These are phyloP conservation scores for Trachops cirrhosus DNA, from an alignment of 2,797 vertebrate species.

Conservation along the genomic window DNA sequence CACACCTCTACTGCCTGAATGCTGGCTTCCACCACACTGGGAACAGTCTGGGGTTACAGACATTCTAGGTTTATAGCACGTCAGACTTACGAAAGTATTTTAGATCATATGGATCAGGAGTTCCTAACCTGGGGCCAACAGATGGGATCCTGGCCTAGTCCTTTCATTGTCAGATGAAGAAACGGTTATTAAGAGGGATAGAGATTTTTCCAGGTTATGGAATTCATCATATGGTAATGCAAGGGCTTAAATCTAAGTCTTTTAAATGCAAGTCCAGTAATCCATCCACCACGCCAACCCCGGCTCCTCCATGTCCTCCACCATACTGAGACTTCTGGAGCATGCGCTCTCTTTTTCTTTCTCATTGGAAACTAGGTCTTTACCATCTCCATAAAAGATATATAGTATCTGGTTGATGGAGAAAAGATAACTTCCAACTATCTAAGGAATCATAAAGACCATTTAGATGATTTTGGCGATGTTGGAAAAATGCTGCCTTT, in stretches of 20 bases:
- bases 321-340: background rate
- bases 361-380: background rate
- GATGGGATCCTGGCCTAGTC: background rate
- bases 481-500: background rate
- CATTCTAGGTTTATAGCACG: background rate
- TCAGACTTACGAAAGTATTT: constrained; percentile 10
- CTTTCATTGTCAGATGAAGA: constrained; percentile 7
- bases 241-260: background rate
- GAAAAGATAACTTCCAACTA: background rate
- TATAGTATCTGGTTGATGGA: background rate
- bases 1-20: background rate
- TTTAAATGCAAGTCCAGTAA: background rate
- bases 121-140: background rate
- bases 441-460: background rate
- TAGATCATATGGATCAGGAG: background rate
- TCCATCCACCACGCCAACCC: background rate
- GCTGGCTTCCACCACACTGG: background rate
- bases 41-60: background rate
- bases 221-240: background rate
- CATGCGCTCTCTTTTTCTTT: background rate
- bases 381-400: background rate
- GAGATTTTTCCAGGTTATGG: background rate
- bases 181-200: background rate
- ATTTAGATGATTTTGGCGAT: background rate
- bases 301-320: background rate